Evolutionary conservation across 2,797 vertebrate species (phyloP), one percentile per base, ranked within the genome.

Genomic region (Sus cebifrons): DNA sequence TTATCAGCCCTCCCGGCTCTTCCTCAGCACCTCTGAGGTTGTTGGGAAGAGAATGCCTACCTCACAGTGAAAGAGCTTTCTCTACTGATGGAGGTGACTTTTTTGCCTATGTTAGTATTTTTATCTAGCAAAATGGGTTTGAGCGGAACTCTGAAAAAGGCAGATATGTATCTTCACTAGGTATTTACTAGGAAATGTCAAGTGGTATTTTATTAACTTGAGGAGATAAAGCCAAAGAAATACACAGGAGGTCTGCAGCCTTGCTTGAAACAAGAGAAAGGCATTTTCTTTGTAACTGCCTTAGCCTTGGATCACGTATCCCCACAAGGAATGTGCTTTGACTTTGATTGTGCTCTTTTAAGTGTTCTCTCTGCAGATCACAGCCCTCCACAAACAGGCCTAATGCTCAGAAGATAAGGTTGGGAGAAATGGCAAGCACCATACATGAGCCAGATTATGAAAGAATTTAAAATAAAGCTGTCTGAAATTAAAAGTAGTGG

Each of bases 151-250:
- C 96, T 97, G 83, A 85, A 96, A 98, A 98, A 97, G 96, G 96
- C 95, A 97, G 96, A 95, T 93, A 56, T 83, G 64, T 98, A 88
- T 92, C 91, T 97, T 96, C 81, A 71, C 97, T 96, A 95, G 95
- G 44, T 95, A 94, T 98, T 98, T 98, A 97, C 97, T 97, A 84
- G 78, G 95, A 98, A 94, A 92, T 98, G 97, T 98, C 97, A 97
- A 92, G 70, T 94, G 95, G 71, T 89, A 95, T 98, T 97, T 97
- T 98, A 97, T 52, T 87, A 78, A 52, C 92, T 97, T 98, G 83
- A 90, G 81, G 97, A 96, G 89, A 93, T 88, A 93, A 52, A 95
- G 90, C 91, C 91, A 94, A 87, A 94, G 94, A 96, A 98, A 95
- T 93, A 96, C 92, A 3, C 36, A 96, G 95, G 95, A 96, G 87